These are phyloP conservation scores for Rattus rattus DNA, from an alignment of 2,113 vertebrate species.

Conservation along the genomic window DNA sequence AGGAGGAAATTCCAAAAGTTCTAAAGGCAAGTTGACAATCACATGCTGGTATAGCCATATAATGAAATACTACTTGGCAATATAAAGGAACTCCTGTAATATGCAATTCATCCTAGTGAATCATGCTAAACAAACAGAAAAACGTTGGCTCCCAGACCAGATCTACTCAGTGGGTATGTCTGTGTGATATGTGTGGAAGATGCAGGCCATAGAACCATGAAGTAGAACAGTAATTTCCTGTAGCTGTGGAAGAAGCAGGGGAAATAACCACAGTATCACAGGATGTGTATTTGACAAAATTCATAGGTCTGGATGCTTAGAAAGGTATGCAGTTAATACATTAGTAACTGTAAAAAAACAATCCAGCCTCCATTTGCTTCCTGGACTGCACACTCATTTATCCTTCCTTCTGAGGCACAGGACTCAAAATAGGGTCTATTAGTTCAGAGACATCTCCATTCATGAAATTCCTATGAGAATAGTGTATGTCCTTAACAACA, in stretches of 20 bases:
- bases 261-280: background rate
- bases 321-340: background rate
- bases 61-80: background rate
- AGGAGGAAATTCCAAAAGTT: background rate
- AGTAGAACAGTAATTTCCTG: background rate
- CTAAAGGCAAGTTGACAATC: background rate
- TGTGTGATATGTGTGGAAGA: background rate
- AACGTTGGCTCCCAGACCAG: background rate
- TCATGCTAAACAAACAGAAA: background rate
- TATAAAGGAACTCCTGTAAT: background rate
- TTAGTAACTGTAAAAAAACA: background rate
- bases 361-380: background rate
- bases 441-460: background rate
- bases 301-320: background rate
- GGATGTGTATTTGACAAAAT: background rate
- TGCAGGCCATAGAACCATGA: background rate
- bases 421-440: background rate
- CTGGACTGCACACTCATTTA: background rate
- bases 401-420: background rate
- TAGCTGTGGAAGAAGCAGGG: accelerated
- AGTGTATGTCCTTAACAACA: no score
- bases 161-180: accelerated
- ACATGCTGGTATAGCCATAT: background rate
- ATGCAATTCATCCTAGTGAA: background rate
- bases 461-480: background rate